Evolutionary conservation across 35 echinoderm and acorn worm genomes (phyloP).

Genomic region (Patiria miniata): DNA sequence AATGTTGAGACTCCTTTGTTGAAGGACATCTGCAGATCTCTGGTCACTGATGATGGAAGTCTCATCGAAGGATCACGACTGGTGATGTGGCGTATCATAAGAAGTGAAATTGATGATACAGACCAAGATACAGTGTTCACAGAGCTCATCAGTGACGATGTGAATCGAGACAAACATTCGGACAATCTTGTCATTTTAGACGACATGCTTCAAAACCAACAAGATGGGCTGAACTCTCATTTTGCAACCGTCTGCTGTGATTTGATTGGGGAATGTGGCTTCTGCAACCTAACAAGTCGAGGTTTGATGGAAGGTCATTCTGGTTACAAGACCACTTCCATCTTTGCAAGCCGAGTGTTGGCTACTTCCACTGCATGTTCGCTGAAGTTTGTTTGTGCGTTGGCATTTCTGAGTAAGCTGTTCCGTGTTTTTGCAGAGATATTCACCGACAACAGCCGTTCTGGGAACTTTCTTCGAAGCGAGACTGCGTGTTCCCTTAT

Average conservation of each 20-base stretch:
- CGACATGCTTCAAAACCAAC: not conserved
- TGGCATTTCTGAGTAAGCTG: constrained; percentile 3
- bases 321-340: not conserved
- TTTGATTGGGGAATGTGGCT: constrained; percentile 19
- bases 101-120: constrained; percentile 23
- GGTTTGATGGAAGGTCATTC: not conserved
- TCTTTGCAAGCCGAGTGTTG: not conserved
- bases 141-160: not conserved
- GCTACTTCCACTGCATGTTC: not conserved
- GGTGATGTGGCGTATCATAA: constrained; percentile 23
- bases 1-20: constrained; percentile 34
- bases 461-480: not conserved
- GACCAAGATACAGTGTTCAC: not conserved
- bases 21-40: not conserved
- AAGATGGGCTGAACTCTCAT: not conserved
- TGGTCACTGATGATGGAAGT: not conserved
- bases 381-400: not conserved
- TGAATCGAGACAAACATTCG: not conserved
- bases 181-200: constrained; percentile 11
- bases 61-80: constrained; percentile 29
- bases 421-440: constrained; percentile 12
- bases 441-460: not conserved
- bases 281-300: constrained; percentile 21
- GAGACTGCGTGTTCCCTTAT: not conserved
- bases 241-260: constrained; percentile 37